Base-by-base conservation (phyloP, 2,797 vertebrate species). In the Acestrorhynchus altus region DNA sequence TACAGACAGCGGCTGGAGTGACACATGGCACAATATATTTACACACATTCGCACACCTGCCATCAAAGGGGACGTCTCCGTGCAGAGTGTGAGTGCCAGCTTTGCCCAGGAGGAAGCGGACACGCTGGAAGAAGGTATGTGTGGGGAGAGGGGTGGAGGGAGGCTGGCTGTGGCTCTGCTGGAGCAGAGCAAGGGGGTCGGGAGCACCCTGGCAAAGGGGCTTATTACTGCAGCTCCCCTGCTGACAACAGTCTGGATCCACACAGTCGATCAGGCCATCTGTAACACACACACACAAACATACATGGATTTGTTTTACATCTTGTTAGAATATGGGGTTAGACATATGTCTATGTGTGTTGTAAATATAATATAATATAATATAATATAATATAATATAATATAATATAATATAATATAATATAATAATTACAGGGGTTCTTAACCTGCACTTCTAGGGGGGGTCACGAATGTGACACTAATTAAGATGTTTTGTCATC, bases 191-290 rank as follows among this genome's bases (percentile, higher is more conserved):
- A 47, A 95, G 92, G 65, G 95, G 95, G 85, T 96, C 94, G 67
- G 95, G 95, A 0, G 95, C 95, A 18, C 95, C 95, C 78, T 95
- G 94, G 86, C 95, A 96, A 76, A 96, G 93, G 59, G 94, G 91
- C 63, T 92, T 94, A 1, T 86, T 81, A 0, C 88, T 93, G 83
- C 95, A 96, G 74, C 97, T 96, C 70, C 90, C 93, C 88, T 90
- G 90, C 86, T 95, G 94, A 80, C 94, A 96, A 67, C 95, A 96
- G 79, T 96, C 95, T 0, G 95, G 95, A 80, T 96, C 95, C 69
- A 95, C 90, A 24, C 95, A 96, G 91, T 96, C 95, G 2, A 92
- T 93, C 87, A 96, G 90, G 79, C 94, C 94, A 86, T 96, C 95
- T 96, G 81, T 67, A 90, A 92, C 20, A 80, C 52, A 87, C 0